These are phyloP conservation scores for Hippasteria phrygiana DNA, from an alignment of 53 echinoderm and acorn worm genomes.

Conservation along the genomic window DNA sequence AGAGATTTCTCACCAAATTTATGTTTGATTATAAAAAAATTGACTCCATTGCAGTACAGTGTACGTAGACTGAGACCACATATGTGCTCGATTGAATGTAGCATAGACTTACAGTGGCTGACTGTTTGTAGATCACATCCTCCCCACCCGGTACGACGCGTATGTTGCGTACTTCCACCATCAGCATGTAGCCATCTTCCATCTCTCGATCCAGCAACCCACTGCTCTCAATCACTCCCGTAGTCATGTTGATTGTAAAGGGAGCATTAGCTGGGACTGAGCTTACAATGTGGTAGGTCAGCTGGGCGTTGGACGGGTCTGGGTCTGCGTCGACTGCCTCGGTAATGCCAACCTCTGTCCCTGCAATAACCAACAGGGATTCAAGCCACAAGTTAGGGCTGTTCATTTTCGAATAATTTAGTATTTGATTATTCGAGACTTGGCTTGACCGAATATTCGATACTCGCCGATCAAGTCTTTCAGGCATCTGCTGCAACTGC, in stretches of 20 bases:
- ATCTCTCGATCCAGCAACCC: conserved; percentile 77
- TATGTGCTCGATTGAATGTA: not conserved
- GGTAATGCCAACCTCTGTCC: conserved; percentile 73
- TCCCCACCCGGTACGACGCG: not conserved
- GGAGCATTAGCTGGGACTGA: conserved; percentile 48
- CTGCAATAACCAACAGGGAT: conserved; percentile 67
- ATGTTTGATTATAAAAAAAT: no score
- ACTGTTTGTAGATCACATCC: conserved; percentile 8
- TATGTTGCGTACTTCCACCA: conserved; percentile 70
- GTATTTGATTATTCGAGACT: no score
- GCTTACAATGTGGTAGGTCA: conserved; percentile 80
- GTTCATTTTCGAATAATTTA: no score
- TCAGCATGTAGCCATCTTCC: conserved; percentile 63
- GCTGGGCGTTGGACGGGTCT: conserved; percentile 67
- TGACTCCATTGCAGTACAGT: no score
- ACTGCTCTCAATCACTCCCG: conserved; percentile 73
- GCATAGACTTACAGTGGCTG: conserved; percentile 5
- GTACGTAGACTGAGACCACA: no score
- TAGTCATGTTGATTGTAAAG: conserved; percentile 73
- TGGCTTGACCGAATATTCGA: no score
- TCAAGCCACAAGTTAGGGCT: no score
- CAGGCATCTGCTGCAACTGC: no score
- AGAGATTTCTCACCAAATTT: no score
- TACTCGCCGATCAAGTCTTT: no score
- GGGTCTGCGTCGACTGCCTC: conserved; percentile 77